Percentiles rank a stretch among this genome's conserved stretches.
Evolutionary conservation across 2,797 vertebrate genomes (phyloP).

Genomic region (Pangasius djambal): DNA sequence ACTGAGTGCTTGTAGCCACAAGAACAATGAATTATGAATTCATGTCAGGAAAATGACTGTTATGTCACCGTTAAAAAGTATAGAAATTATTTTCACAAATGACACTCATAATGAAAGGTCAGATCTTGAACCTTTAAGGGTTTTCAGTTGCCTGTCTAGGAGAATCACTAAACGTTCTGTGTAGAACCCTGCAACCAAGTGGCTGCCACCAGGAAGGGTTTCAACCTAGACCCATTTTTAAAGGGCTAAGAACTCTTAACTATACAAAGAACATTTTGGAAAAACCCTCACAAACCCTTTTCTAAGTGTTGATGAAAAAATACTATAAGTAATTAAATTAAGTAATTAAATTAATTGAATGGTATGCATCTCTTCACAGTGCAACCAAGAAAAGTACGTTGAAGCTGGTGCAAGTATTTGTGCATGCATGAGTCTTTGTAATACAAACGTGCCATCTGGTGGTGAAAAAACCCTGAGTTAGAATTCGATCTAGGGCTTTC

Average conservation of each 20-base stretch:
- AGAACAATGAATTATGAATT: not conserved
- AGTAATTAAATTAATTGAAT: not conserved
- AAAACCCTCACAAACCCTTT: too few relatives aligned
- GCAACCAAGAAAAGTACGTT: not conserved
- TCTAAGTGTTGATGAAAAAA: not conserved
- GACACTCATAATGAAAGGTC: not conserved
- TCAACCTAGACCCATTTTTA: not conserved
- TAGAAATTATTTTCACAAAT: not conserved
- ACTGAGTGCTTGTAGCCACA: not conserved
- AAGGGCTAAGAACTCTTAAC: not conserved
- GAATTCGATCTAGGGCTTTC: not conserved
- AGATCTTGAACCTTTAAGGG: not conserved
- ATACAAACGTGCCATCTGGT: slow-evolving; percentile 64
- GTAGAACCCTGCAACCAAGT: not conserved
- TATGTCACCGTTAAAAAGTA: not conserved
- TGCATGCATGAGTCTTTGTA: not conserved
- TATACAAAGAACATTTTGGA: not conserved
- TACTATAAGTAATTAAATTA: not conserved
- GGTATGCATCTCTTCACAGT: not conserved
- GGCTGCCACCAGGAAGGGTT: not conserved
- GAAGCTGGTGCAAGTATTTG: not conserved
- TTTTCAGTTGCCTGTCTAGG: not conserved
- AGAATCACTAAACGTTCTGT: not conserved
- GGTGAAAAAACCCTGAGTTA: slow-evolving; percentile 40
- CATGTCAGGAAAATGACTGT: not conserved